Evolutionary conservation across 2,113 vertebrate genomes (phyloP), one percentile per base, ranked within the genome.

Genomic region (Pollachius pollachius): DNA sequence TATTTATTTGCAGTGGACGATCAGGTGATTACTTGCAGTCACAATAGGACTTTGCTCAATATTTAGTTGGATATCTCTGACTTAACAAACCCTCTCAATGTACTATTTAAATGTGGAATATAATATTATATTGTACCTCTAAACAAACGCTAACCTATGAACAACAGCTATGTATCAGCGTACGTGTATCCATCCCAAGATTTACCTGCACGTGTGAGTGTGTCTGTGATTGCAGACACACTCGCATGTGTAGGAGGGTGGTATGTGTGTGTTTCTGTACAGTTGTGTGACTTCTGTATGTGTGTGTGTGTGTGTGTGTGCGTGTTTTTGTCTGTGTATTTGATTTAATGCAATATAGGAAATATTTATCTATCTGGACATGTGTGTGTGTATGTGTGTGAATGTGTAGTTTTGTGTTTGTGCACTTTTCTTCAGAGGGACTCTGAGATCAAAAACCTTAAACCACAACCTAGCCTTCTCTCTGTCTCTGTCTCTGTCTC

Each of bases 391-490:
- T n/a, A 13, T 27, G 61, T 60, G 58, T 27, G 61, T 27, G 61
- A 75, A 77, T 80, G 84, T 70, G 77, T 86, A 84, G 86, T 86
- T 89, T 86, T 86, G 80, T 57, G 16, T 57, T 88, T 72, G 30
- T 30, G 30, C 30, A 30, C 30, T 79, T 83, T 88, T 90, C 89
- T 90, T 87, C 89, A 89, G 87, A 85, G 91, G 91, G 89, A 91
- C 87, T 86, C 87, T 86, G 81, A 90, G 90, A 91, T 91, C 89
- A 93, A 90, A 90, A 48, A 92, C 86, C 82, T 67, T 85, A 88
- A 84, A 30, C 62, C 62, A 58, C 56, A 18, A 58, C 41, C 86
- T 82, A 84, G 82, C 86, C 82, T 82, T 86, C 85, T 82, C 84
- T 83, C 81, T 86, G 81, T 74, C 74, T 88, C 76, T 78, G 66